A percentile compares a stretch with the other conserved stretches of the same genome.
phyloP scores from a whole-genome alignment of 2,888 invertebrate species.

The Polymixis lichenea region DNA sequence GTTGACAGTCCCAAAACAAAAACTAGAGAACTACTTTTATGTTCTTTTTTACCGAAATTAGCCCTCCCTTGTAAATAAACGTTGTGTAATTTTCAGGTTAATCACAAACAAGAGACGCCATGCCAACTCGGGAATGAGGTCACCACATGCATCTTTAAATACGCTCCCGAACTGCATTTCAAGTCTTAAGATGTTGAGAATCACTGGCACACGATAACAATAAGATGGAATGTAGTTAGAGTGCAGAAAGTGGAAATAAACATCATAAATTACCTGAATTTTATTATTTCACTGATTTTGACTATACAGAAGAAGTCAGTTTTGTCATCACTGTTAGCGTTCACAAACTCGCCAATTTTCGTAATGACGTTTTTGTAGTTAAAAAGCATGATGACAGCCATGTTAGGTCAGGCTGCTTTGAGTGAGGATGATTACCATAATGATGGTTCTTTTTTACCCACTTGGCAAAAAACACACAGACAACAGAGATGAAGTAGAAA shows the following conservation, averaged over 20 bases:
- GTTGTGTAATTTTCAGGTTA: conserved; percentile 75
- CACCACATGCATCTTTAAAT: conserved; percentile 84
- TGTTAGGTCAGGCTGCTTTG: background rate
- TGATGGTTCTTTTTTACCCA: background rate
- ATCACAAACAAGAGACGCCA: conserved; percentile 74
- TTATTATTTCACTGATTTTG: conserved; percentile 4
- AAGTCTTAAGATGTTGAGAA: conserved; percentile 69
- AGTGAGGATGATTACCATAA: no score
- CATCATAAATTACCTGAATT: conserved; percentile 4
- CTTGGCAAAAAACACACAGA: no score
- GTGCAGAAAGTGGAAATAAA: conserved; percentile 34
- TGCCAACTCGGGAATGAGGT: conserved; percentile 86
- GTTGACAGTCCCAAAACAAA: no score
- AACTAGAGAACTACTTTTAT: background rate
- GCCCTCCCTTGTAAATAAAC: background rate
- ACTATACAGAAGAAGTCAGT: background rate
- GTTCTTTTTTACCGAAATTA: conserved; percentile 2
- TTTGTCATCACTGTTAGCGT: no score
- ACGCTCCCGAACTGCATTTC: conserved; percentile 86
- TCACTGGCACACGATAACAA: conserved; percentile 1
- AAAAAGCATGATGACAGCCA: background rate
- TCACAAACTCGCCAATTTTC: background rate
- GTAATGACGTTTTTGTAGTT: background rate
- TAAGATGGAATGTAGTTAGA: conserved; percentile 28
- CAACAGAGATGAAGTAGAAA: background rate